phyloP scores from a whole-genome alignment of 2,113 vertebrate genomes.

The Gopherus evgoodei region DNA sequence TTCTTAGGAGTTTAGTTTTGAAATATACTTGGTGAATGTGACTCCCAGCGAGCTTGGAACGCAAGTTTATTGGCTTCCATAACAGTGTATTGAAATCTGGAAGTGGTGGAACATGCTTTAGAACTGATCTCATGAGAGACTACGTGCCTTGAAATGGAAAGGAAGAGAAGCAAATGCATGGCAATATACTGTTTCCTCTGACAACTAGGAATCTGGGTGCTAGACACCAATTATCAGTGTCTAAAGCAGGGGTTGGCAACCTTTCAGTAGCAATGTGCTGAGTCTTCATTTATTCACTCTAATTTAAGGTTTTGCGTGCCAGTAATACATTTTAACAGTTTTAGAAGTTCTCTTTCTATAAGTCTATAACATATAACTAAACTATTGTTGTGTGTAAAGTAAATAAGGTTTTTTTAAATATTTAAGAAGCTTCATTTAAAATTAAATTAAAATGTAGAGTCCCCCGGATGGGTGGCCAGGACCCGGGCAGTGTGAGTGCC shows the following conservation, averaged over 20 bases:
- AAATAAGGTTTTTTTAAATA: no score
- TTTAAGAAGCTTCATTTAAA: no score
- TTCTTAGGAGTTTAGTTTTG: not conserved
- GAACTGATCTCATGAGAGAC: not conserved
- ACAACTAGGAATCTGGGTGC: not conserved
- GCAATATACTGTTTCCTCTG: not conserved
- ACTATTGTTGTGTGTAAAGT: no score
- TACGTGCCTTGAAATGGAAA: rapidly evolving
- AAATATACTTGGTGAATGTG: not conserved
- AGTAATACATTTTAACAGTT: no score
- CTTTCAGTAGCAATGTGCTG: no score
- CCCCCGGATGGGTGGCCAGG: no score
- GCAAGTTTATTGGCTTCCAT: rapidly evolving
- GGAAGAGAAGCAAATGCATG: not conserved
- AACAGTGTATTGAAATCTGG: not conserved
- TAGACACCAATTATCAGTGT: rapidly evolving
- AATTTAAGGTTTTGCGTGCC: no score
- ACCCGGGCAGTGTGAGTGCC: no score
- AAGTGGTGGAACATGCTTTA: rapidly evolving
- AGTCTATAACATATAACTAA: no score
- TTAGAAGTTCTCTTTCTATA: no score
- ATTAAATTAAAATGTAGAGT: no score
- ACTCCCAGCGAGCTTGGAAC: not conserved
- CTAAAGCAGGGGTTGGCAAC: not conserved
- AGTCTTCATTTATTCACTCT: no score